Evolutionary conservation across 2,888 invertebrate species (phyloP), one percentile per base, ranked within the genome.

Genomic region (Ophion slaviceki): DNA sequence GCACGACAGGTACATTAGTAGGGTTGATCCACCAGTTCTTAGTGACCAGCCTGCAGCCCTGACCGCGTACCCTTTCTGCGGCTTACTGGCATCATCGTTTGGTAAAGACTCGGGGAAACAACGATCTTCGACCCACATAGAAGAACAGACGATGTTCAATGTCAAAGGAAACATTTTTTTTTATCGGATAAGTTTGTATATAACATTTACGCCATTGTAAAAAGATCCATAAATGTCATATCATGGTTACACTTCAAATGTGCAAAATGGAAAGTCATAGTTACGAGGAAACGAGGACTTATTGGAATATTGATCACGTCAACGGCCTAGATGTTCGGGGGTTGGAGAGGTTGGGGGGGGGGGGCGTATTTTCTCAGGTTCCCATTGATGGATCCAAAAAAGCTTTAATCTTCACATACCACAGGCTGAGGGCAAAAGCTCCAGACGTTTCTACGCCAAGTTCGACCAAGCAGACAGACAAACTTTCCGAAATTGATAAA

Each of bases 1-100:
- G 47, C 45, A 67, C 75, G 75, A 62, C 61, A 75, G 62, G 75
- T 75, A 68, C 61, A 81, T 81, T 32, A 75, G 80, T 75, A 75
- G 67, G 80, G 47, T 75, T 75, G 32, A 81, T 47, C 67, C 45
- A 80, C 80, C 80, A 40, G 80, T 72, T 59, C 11, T 74, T 45
- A 28, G n/a, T n/a, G 20, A 47, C 36, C 62, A 28, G 24, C 28
- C 32, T 10, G 7, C n/a, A n/a, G n/a, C 67, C 64, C 20, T 57
- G 77, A 66, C 67, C 57, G 14, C 40, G n/a, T 17, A 67, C 67
- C 77, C 67, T 67, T 77, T 67, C 24, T 67, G 10, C 53, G 32
- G 61, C 28, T 53, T 5, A 24, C 20, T 17, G 4, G 10, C 17
- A 76, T 64, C 45, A 64, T 76, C 66, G 47, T 77, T 77, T 77